These are phyloP conservation scores for Machimus rusticus DNA, from an alignment of 2,888 invertebrate species.

Conservation along the genomic window DNA sequence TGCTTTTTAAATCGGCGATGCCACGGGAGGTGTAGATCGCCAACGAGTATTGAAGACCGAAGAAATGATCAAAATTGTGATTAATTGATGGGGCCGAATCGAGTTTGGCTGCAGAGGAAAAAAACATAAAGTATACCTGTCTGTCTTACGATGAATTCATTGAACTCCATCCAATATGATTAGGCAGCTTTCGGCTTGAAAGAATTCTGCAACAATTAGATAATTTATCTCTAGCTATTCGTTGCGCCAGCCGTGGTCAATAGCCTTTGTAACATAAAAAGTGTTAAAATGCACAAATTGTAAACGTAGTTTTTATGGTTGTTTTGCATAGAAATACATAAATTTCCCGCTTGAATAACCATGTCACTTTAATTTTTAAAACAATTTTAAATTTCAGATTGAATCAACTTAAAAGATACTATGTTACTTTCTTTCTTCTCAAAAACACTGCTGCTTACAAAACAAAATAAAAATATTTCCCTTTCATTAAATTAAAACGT, in stretches of 20 bases:
- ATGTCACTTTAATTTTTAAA: not conserved
- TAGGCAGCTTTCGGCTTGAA: not conserved
- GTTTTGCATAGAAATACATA: not conserved
- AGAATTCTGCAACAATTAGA: not conserved
- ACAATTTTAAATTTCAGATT: not conserved
- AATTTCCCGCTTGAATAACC: not conserved
- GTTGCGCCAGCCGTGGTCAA: not conserved
- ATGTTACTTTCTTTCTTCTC: not conserved
- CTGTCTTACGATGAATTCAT: not conserved
- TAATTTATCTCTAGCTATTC: not conserved
- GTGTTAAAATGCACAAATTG: not conserved
- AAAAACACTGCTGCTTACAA: not conserved
- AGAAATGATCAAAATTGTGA: not conserved
- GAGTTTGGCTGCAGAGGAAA: not conserved
- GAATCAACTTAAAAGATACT: not conserved
- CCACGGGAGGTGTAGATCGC: not conserved
- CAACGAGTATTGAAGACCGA: not conserved
- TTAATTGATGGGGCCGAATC: conserved; percentile 7
- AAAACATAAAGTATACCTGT: not conserved
- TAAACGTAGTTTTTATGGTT: not conserved
- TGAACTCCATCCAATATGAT: not conserved
- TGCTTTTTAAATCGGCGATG: not conserved
- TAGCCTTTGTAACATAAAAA: not conserved
- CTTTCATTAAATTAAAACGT: not conserved
- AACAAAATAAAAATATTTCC: not conserved